Conservation (phyloP, 2,888 invertebrate species). For the Parelbella ahira region DNA sequence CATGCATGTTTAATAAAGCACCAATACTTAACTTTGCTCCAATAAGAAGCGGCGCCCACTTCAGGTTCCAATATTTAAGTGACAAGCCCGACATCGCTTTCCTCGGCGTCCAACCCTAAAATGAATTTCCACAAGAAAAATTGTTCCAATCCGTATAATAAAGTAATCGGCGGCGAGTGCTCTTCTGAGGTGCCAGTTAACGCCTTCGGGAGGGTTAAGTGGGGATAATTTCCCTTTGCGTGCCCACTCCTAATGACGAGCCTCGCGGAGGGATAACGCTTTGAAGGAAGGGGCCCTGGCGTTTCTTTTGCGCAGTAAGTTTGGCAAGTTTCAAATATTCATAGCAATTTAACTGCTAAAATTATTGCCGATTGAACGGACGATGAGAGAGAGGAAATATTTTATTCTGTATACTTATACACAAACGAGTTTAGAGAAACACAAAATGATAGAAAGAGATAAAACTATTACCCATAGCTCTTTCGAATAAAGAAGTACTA, state of each 20-base stretch:
- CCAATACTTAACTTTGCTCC: slow-evolving; percentile 29
- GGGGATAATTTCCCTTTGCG: slow-evolving; percentile 79
- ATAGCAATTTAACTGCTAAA: slow-evolving; percentile 10
- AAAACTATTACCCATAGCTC: too few relatives aligned
- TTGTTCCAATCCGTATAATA: slow-evolving; percentile 72
- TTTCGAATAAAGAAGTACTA: too few relatives aligned
- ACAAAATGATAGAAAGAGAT: too few relatives aligned
- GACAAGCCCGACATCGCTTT: slow-evolving; percentile 23
- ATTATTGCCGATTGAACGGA: too few relatives aligned
- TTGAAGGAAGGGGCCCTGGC: slow-evolving; percentile 36
- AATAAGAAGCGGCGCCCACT: slow-evolving; percentile 11
- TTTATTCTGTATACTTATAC: too few relatives aligned
- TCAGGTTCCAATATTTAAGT: slow-evolving; percentile 14
- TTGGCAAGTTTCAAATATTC: slow-evolving; percentile 30
- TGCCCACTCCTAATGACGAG: slow-evolving; percentile 73
- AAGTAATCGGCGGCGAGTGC: slow-evolving; percentile 70
- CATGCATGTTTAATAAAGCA: too few relatives aligned
- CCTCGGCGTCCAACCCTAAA: slow-evolving; percentile 25
- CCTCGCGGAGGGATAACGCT: slow-evolving; percentile 34
- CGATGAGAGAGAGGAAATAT: too few relatives aligned
- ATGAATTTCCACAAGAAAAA: slow-evolving; percentile 54
- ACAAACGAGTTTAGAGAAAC: too few relatives aligned
- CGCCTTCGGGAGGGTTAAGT: slow-evolving; percentile 78
- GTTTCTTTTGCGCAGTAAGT: slow-evolving; percentile 36
- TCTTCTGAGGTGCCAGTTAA: slow-evolving; percentile 77